Evolutionary conservation across 53 echinoderm and acorn worm species (phyloP).

Genomic region (Stichopus horrens): DNA sequence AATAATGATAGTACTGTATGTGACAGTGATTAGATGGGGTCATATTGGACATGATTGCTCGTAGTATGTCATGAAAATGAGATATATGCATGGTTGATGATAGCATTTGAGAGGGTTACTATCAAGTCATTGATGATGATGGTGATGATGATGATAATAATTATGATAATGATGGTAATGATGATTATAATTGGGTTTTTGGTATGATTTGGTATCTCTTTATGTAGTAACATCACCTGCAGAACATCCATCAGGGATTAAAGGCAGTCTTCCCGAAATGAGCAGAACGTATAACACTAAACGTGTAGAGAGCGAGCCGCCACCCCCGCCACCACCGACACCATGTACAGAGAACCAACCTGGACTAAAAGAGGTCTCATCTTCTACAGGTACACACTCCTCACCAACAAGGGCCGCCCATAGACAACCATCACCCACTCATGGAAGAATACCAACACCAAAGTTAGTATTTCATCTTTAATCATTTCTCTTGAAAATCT

Average conservation of each 20-base stretch:
- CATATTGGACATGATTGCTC: too few relatives aligned
- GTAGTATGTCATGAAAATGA: too few relatives aligned
- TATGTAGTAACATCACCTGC: conserved; percentile 12
- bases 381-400: conserved; percentile 63
- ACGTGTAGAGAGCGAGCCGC: conserved; percentile 53
- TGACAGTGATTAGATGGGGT: too few relatives aligned
- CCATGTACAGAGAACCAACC: conserved; percentile 39
- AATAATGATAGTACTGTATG: too few relatives aligned
- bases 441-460: conserved; percentile 75
- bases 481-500: too few relatives aligned
- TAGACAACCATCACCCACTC: conserved; percentile 85
- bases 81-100: too few relatives aligned
- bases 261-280: conserved; percentile 48
- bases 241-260: conserved; percentile 13
- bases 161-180: too few relatives aligned
- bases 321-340: conserved; percentile 39
- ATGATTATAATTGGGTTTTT: too few relatives aligned
- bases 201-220: background rate
- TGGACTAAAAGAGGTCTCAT: conserved; percentile 36
- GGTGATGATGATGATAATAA: too few relatives aligned
- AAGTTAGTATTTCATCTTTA: conserved; percentile 27
- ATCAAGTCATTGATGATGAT: too few relatives aligned
- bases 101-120: too few relatives aligned
- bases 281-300: conserved; percentile 55
- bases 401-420: conserved; percentile 59